Conservation (phyloP, 1,140 invertebrate genomes). For the Sycobia sp. region DNA sequence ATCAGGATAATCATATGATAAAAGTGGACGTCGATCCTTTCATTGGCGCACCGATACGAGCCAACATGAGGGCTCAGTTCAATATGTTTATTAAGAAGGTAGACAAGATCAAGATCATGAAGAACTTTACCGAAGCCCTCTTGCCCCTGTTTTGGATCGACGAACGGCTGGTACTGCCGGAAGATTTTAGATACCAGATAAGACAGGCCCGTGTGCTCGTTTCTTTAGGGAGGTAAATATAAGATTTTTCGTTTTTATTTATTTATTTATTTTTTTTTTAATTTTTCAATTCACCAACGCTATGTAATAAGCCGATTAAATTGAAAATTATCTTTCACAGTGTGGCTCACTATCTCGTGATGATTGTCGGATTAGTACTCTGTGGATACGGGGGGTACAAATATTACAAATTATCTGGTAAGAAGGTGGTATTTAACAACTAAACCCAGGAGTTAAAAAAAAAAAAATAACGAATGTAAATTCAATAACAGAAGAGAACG, state of each 20-base stretch:
- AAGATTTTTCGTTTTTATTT: background rate
- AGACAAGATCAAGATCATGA: slow-evolving; percentile 69
- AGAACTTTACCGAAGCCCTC: slow-evolving; percentile 66
- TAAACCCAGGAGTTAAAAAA: too few relatives aligned
- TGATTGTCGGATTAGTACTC: background rate
- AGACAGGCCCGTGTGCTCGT: slow-evolving; percentile 43
- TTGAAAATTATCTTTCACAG: background rate
- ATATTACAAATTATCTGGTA: background rate
- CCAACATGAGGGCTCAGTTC: slow-evolving; percentile 73
- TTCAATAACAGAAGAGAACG: too few relatives aligned
- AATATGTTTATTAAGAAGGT: slow-evolving; percentile 69
- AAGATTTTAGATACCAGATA: slow-evolving; percentile 45
- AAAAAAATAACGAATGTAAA: too few relatives aligned
- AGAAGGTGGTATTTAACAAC: too few relatives aligned
- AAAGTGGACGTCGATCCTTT: slow-evolving; percentile 77
- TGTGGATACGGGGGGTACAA: background rate
- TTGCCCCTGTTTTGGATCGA: slow-evolving; percentile 79
- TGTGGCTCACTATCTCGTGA: background rate
- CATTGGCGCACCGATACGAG: slow-evolving; percentile 70
- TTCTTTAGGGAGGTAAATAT: slow-evolving; percentile 44
- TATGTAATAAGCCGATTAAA: too few relatives aligned
- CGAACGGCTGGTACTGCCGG: slow-evolving; percentile 65
- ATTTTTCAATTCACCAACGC: background rate
- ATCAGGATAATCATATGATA: slow-evolving; percentile 70
- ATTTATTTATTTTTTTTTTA: background rate